Evolutionary conservation across 2,113 vertebrate genomes (phyloP).

Genomic region (Daubentonia madagascariensis): DNA sequence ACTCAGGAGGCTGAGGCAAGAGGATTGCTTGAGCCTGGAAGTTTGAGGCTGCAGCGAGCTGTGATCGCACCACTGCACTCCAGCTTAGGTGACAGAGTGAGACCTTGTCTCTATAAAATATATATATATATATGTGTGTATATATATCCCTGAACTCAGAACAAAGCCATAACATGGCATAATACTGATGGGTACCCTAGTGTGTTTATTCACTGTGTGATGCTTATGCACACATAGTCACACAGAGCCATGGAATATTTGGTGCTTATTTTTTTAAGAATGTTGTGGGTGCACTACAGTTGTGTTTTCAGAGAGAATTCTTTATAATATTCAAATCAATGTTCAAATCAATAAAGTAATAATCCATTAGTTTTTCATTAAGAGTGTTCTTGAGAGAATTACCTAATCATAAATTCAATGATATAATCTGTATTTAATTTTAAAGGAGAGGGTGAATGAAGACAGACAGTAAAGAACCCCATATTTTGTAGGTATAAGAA

Average conservation of each 20-base stretch:
- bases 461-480: neutral
- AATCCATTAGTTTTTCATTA: neutral
- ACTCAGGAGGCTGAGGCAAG: too few relatives aligned
- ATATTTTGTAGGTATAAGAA: neutral
- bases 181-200: neutral
- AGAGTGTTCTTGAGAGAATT: neutral
- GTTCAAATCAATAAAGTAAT: neutral
- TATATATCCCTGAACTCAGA: neutral
- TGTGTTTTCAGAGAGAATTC: neutral
- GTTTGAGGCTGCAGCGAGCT: too few relatives aligned
- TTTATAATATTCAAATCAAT: neutral
- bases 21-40: too few relatives aligned
- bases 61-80: too few relatives aligned
- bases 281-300: neutral
- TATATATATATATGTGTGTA: too few relatives aligned
- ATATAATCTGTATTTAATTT: neutral
- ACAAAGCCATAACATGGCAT: neutral
- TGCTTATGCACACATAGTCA: neutral
- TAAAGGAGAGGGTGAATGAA: neutral
- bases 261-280: neutral
- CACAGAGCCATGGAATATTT: neutral
- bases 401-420: neutral
- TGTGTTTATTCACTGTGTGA: neutral
- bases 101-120: too few relatives aligned
- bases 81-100: too few relatives aligned